phyloP scores from a whole-genome alignment of 2,797 vertebrate genomes.

The Semaprochilodus insignis region DNA sequence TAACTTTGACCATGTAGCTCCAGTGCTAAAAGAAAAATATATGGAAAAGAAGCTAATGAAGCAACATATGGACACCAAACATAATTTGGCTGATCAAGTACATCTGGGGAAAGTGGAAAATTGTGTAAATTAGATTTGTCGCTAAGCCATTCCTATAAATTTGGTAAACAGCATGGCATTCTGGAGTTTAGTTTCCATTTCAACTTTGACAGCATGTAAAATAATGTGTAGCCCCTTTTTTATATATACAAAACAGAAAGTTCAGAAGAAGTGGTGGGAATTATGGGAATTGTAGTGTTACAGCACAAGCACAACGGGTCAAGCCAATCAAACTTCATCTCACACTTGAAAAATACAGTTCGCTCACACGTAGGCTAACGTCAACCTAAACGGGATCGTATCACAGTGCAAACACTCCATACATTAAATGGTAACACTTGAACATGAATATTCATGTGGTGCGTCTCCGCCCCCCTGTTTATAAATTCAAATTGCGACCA shows the following conservation, averaged over 20 bases:
- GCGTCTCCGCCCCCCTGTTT: slow-evolving; percentile 27
- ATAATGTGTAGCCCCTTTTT: slow-evolving; percentile 67
- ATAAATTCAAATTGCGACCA: slow-evolving; percentile 38
- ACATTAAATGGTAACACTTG: slow-evolving; percentile 27
- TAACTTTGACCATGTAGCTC: too few relatives aligned
- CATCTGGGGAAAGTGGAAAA: too few relatives aligned
- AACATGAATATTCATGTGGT: slow-evolving; percentile 41
- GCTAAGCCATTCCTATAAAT: too few relatives aligned
- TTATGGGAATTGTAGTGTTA: slow-evolving; percentile 72
- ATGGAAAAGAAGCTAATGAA: too few relatives aligned
- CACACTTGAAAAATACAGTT: slow-evolving; percentile 40
- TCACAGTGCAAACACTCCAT: slow-evolving; percentile 23
- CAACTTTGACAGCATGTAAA: slow-evolving; percentile 82
- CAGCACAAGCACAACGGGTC: slow-evolving; percentile 49
- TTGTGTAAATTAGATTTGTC: too few relatives aligned
- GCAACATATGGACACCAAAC: too few relatives aligned
- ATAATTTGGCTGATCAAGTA: too few relatives aligned
- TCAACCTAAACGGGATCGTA: not conserved
- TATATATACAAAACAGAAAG: slow-evolving; percentile 46
- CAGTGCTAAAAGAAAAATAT: too few relatives aligned
- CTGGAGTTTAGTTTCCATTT: slow-evolving; percentile 69
- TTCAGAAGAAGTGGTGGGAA: slow-evolving; percentile 64
- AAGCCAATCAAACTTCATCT: slow-evolving; percentile 38
- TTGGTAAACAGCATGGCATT: too few relatives aligned
- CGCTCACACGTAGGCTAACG: slow-evolving; percentile 32